Percentiles rank a stretch among this genome's conserved stretches.
Conservation (phyloP, 1,140 invertebrate species). For the Leucophenga varia region DNA sequence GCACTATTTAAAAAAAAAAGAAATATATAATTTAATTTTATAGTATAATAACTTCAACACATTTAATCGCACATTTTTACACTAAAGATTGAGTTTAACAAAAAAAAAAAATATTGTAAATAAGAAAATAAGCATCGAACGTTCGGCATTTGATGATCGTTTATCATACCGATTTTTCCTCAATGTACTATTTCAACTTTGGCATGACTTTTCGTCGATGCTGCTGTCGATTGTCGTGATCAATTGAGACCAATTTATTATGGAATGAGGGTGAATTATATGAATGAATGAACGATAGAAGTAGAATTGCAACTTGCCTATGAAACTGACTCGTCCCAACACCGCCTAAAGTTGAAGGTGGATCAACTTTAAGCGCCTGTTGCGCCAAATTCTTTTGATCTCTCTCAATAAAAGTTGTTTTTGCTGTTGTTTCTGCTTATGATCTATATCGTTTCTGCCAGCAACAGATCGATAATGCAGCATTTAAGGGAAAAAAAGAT, state of each 20-base stretch:
- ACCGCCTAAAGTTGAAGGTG: too few relatives aligned
- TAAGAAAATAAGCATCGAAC: too few relatives aligned
- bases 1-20: too few relatives aligned
- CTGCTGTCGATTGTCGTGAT: constrained; percentile 56
- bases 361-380: constrained; percentile 37
- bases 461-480: constrained; percentile 13
- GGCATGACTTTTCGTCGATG: constrained; percentile 52
- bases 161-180: too few relatives aligned
- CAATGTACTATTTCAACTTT: constrained; percentile 41
- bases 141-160: too few relatives aligned
- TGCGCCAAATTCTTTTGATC: constrained; percentile 52
- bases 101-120: too few relatives aligned
- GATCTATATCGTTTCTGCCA: neutral
- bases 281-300: constrained; percentile 45
- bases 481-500: constrained; percentile 12
- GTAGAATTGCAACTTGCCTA: constrained; percentile 5
- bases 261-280: constrained; percentile 58
- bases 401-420: constrained; percentile 11
- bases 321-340: too few relatives aligned
- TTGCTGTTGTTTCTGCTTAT: too few relatives aligned
- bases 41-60: too few relatives aligned
- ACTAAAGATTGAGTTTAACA: too few relatives aligned
- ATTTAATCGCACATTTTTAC: too few relatives aligned
- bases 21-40: too few relatives aligned
- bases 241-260: constrained; percentile 59